phyloP scores from a whole-genome alignment of 2,888 invertebrate genomes.

The Sphaeridia pumilis region DNA sequence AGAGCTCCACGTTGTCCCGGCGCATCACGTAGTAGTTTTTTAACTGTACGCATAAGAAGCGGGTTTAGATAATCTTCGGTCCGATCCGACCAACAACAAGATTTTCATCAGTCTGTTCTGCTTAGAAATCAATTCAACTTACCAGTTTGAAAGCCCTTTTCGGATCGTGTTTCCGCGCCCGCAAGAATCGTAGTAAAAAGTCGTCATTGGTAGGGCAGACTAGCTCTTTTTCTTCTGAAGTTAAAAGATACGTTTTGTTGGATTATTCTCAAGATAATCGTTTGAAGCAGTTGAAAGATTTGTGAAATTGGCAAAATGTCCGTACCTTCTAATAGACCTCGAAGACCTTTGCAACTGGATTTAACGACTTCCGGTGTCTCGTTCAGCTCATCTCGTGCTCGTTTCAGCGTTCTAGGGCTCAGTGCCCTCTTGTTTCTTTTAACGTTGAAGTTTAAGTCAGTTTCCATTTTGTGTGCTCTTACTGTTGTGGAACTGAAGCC shows the following conservation, averaged over 20 bases:
- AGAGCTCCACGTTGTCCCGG: constrained; percentile 15
- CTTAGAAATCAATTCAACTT: too few species aligned
- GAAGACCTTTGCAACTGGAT: constrained; percentile 14
- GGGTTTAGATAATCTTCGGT: too few species aligned
- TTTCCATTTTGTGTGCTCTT: too few species aligned
- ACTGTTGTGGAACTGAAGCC: too few species aligned
- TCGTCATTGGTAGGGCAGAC: constrained; percentile 19
- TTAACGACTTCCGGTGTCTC: constrained; percentile 23
- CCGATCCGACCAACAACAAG: too few species aligned
- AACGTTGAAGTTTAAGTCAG: too few species aligned
- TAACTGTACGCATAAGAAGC: too few species aligned
- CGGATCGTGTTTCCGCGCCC: constrained; percentile 26
- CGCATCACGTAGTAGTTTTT: constrained; percentile 27
- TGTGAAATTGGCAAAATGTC: background rate
- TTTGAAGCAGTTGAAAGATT: too few species aligned
- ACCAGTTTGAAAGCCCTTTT: constrained; percentile 27
- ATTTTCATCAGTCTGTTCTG: too few species aligned
- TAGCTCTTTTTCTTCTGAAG: constrained; percentile 20
- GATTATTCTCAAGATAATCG: too few species aligned
- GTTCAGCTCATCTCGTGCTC: constrained; percentile 24
- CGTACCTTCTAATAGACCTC: constrained; percentile 23
- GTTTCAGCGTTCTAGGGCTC: constrained; percentile 5
- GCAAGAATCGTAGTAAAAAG: constrained; percentile 23
- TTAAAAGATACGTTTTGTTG: too few species aligned
- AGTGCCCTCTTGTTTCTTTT: too few species aligned